Evolutionary conservation across 2,888 invertebrate species (phyloP).

Genomic region (Apotomis turbidana): DNA sequence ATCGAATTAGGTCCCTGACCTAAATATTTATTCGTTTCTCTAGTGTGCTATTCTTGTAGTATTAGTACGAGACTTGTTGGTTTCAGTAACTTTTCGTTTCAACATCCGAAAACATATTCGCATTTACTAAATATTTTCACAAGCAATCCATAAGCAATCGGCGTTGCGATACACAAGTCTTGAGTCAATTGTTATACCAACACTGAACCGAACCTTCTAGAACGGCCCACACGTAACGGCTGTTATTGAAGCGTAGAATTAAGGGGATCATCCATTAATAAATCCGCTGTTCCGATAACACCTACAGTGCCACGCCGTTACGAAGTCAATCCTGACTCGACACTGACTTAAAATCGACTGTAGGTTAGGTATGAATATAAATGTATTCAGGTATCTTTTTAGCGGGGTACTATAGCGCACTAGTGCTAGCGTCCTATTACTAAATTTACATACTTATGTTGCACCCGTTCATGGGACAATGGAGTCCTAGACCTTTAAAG

Average conservation of each 20-base stretch:
- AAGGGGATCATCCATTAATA: conserved; percentile 7
- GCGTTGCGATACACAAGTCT: conserved; percentile 26
- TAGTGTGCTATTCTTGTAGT: background rate
- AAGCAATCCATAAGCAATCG: conserved; percentile 6
- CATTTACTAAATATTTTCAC: conserved; percentile 12
- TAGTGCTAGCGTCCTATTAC: too few species aligned
- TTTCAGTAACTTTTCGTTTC: conserved; percentile 1
- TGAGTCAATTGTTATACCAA: conserved; percentile 12
- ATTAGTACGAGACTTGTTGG: background rate
- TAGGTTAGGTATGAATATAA: too few species aligned
- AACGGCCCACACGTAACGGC: conserved; percentile 25
- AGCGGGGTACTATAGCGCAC: too few species aligned
- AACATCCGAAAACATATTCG: conserved; percentile 12
- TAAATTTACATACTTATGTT: too few species aligned
- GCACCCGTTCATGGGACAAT: too few species aligned
- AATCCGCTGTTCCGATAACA: background rate
- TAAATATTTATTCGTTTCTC: too few species aligned
- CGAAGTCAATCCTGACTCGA: too few species aligned
- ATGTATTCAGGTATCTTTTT: too few species aligned
- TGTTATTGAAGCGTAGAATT: conserved; percentile 14
- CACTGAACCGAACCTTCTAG: conserved; percentile 7
- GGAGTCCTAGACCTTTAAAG: too few species aligned
- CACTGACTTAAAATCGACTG: too few species aligned
- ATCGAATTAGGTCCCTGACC: too few species aligned
- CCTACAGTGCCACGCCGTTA: too few species aligned